Evolutionary conservation across 2,113 vertebrate species (phyloP).

Genomic region (Marmota flaviventris): DNA sequence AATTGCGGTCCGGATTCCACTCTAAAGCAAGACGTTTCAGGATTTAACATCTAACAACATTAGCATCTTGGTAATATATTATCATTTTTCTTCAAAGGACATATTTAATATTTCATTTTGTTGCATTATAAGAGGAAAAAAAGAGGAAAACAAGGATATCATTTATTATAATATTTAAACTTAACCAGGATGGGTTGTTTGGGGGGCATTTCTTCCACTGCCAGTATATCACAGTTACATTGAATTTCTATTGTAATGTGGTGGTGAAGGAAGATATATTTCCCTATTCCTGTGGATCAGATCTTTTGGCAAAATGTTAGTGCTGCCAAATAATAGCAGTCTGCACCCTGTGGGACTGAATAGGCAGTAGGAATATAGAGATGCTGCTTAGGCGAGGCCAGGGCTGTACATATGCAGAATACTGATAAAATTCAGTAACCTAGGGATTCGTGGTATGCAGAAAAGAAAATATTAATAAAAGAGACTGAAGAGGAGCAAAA

Average conservation of each 20-base stretch:
- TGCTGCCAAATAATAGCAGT: not conserved
- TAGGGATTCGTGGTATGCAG: not conserved
- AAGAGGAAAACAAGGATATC: slow-evolving; percentile 18
- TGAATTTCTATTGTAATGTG: not conserved
- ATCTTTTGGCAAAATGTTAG: slow-evolving; percentile 39
- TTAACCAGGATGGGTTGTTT: not conserved
- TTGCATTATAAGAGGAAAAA: not conserved
- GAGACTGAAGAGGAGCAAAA: not conserved
- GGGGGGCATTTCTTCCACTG: not conserved
- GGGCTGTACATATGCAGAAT: not conserved
- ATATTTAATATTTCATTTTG: slow-evolving; percentile 34
- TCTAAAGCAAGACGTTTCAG: slow-evolving; percentile 26
- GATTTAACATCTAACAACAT: slow-evolving; percentile 1
- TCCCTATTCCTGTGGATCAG: not conserved
- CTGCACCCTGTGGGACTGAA: not conserved
- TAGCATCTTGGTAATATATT: not conserved
- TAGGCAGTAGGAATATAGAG: not conserved
- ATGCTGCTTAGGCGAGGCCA: not conserved
- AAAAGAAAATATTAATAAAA: not conserved
- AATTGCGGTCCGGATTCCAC: not conserved
- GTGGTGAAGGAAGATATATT: not conserved
- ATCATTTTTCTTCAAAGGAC: slow-evolving; percentile 41
- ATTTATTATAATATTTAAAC: not conserved
- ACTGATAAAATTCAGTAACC: not conserved
- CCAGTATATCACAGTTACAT: not conserved